A percentile compares a stretch with the other conserved stretches of the same genome.
Conservation (phyloP, 2,113 vertebrate species). For the Pollachius pollachius region DNA sequence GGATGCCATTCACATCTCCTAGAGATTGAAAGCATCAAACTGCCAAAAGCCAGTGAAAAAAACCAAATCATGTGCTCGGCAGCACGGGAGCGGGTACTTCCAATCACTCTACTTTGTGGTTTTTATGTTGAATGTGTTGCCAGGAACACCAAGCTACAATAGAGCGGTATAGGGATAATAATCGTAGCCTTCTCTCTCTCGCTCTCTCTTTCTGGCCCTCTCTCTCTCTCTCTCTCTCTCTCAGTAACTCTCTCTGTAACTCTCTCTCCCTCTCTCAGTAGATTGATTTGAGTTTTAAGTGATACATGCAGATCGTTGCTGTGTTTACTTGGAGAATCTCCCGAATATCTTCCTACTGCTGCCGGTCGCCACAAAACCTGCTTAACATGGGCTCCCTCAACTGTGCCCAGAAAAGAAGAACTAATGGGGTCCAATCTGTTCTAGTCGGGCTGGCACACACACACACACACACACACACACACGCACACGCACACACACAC, state of each 20-base stretch:
- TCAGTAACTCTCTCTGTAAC: too few species aligned
- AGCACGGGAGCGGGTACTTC: too few species aligned
- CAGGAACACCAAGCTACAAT: too few species aligned
- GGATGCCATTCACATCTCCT: too few species aligned
- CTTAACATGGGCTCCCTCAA: slow-evolving; percentile 45
- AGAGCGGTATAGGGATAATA: too few species aligned
- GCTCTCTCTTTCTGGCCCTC: too few species aligned
- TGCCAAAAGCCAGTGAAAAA: too few species aligned
- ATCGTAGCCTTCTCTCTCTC: too few species aligned
- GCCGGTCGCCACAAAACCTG: slow-evolving; percentile 45
- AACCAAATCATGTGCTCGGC: too few species aligned
- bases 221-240: slow-evolving; percentile 1
- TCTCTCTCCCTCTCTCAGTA: slow-evolving; percentile 17
- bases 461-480: slow-evolving; percentile 25
- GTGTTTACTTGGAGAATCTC: slow-evolving; percentile 52
- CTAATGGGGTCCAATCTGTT: slow-evolving; percentile 45
- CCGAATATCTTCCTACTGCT: slow-evolving; percentile 45
- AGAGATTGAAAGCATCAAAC: too few species aligned
- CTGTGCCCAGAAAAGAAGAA: slow-evolving; percentile 35
- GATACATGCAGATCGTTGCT: slow-evolving; percentile 55
- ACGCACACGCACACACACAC: slow-evolving; percentile 20
- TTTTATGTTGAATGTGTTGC: too few species aligned
- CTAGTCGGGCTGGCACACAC: slow-evolving; percentile 36
- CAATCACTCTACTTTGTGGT: too few species aligned
- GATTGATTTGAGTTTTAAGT: slow-evolving; percentile 53